Base-by-base conservation (phyloP, 2,113 vertebrate genomes). In the Platycercus adscitus region DNA sequence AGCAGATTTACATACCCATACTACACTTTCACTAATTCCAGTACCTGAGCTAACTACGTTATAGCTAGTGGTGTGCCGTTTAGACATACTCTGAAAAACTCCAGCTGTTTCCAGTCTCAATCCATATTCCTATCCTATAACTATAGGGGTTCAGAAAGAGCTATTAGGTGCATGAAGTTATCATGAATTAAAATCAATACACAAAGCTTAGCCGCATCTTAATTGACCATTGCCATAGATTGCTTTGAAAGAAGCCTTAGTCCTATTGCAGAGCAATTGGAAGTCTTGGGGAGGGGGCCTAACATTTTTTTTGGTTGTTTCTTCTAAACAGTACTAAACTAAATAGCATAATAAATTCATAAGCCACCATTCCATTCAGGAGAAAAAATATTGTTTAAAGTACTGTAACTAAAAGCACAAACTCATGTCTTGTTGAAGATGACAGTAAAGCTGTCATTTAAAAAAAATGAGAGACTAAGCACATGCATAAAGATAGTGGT, bases 171-270 rank as follows among this genome's bases (percentile, higher is more conserved):
- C 70, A 87, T 95, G 92, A 89, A 81, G 78, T 76, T 93, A 89
- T 72, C 65, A 66, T 81, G 88, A 90, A 63, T 91, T 90, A 93
- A 96, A 95, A 97, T 96, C 95, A 91, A 87, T 96, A 61, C 37
- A 29, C 41, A 72, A 71, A 94, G 56, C 73, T 72, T 85, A 73
- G 41, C 88, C 63, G 28, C 73, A 85, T 89, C 20, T 46, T 93
- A 33, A 76, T 24, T 81, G 28, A 35, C 21, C 13, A 11, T 29
- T 94, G 61, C 56, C 2, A 7, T 7, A 55, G 44, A 65, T 33
- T 0, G 0, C 60, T 71, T 47, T 68, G 43, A 68, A 81, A 70
- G 72, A 64, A 89, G 3, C 12, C 35, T 75, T 64, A 41, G 17
- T 68, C 33, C 39, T 3, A 0, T 37, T 81, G 82, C 26, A 68